Conservation (phyloP, 1,140 invertebrate genomes). For the Asobara japonica region DNA sequence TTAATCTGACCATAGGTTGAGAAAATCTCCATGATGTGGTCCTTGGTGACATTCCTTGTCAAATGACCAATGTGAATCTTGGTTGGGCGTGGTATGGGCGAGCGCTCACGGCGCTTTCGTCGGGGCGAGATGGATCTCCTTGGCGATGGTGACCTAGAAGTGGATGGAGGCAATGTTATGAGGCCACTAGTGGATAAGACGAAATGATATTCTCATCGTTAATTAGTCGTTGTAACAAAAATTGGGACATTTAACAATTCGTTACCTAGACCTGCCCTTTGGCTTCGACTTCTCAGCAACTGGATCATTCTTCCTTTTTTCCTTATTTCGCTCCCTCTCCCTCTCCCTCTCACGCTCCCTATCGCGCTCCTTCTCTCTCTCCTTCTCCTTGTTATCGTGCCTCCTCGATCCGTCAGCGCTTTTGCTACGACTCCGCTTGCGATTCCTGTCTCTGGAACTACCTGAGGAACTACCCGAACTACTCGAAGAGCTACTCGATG, state of each 20-base stretch:
- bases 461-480: constrained; percentile 75
- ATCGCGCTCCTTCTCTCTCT: constrained; percentile 66
- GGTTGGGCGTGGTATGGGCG: constrained; percentile 85
- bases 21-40: constrained; percentile 96
- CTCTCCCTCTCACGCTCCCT: constrained; percentile 63
- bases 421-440: constrained; percentile 64
- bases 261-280: constrained; percentile 68
- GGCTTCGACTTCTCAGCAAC: constrained; percentile 70
- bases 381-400: constrained; percentile 68
- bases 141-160: constrained; percentile 66
- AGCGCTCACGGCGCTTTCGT: constrained; percentile 77
- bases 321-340: constrained; percentile 63
- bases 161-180: not conserved
- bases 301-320: constrained; percentile 60
- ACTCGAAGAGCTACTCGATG: constrained; percentile 74
- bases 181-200: not conserved
- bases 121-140: constrained; percentile 68
- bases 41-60: constrained; percentile 91
- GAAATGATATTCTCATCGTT: constrained; percentile 22
- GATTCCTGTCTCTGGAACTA: constrained; percentile 66
- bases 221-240: too few relatives aligned
- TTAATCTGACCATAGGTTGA: constrained; percentile 91
- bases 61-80: constrained; percentile 94
- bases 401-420: constrained; percentile 63
- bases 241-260: too few relatives aligned